Evolutionary conservation across 1,140 invertebrate genomes (phyloP).

Genomic region (Adoxophyes honmai): DNA sequence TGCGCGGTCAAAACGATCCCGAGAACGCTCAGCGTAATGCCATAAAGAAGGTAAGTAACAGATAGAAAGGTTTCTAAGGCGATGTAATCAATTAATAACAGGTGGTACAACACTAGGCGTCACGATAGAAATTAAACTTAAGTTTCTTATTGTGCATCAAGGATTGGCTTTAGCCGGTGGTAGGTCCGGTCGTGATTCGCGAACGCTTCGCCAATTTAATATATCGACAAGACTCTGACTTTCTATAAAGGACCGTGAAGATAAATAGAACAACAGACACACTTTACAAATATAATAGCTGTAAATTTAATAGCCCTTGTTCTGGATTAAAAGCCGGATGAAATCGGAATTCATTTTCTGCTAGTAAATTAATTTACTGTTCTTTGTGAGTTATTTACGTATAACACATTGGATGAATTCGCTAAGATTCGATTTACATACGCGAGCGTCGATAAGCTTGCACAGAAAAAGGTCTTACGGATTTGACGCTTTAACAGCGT

Average conservation of each 20-base stretch:
- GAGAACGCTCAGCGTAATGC: too few relatives aligned
- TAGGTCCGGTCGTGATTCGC: slow-evolving; percentile 29
- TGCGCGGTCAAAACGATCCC: too few relatives aligned
- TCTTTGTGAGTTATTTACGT: too few relatives aligned
- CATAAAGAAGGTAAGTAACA: background rate
- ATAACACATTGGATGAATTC: too few relatives aligned
- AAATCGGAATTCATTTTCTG: too few relatives aligned
- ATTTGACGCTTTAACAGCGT: slow-evolving; percentile 5
- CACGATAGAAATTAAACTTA: slow-evolving; percentile 39
- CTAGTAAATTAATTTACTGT: too few relatives aligned
- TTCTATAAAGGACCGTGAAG: background rate
- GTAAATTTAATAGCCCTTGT: too few relatives aligned
- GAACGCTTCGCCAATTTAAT: slow-evolving; percentile 33
- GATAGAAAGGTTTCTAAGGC: background rate
- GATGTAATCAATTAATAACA: slow-evolving; percentile 41
- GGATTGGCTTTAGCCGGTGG: slow-evolving; percentile 23
- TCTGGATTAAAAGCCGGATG: too few relatives aligned
- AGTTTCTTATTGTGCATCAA: slow-evolving; percentile 26
- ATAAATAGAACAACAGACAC: background rate
- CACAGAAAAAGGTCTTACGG: background rate
- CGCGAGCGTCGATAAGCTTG: too few relatives aligned
- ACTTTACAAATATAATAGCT: background rate
- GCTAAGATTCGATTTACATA: too few relatives aligned
- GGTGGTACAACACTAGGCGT: slow-evolving; percentile 23
- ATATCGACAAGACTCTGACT: slow-evolving; percentile 28